Base-by-base conservation (phyloP, 1,140 invertebrate species). In the Stegodyphus mimosarum region DNA sequence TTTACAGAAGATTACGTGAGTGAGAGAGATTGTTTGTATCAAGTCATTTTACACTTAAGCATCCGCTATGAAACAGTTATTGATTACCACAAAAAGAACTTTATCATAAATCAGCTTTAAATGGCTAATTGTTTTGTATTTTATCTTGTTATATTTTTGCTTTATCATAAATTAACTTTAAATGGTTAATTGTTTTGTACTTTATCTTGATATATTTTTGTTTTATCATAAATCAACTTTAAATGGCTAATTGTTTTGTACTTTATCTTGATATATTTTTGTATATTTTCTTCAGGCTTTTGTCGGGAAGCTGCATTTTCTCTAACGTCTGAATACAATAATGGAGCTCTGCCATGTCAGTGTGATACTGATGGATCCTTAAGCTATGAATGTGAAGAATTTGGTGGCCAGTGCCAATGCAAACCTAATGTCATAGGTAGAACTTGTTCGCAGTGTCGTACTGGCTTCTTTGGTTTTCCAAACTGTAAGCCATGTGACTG, bases 391-490 rank as follows among this genome's bases (percentile, higher is more conserved):
- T 97, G 96, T 88, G 94, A 96, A 71, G 93, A 94, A 55, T 98
- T 98, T 89, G 98, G 98, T 0, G 99, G 99, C 0, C 97, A 99
- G 89, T 99, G 99, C 90, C 93, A 94, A 0, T 99, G 99, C 90
- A 95, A 95, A 88, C 92, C 94, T 0, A 97, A 99, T 90, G 94
- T 99, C 0, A 99, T 99, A 87, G 98, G 97, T 63, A 92, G 98
- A 70, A 93, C 93, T 48, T 99, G 98, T 90, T 95, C 95, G 63
- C 93, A 94, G 15, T 99, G 98, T 90, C 93, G 94, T 86, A 96
- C 96, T 10, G 98, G 97, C 1, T 99, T 94, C 90, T 99, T 94
- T 89, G 97, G 97, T 1, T 99, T 99, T 89, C 99, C 99, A 0
- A 94, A 98, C 88, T 99, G 98, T 90, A 94, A 93, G 88, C 93